Percentiles rank a stretch among this genome's conserved stretches.
Conservation (phyloP, 2,113 vertebrate species). For the Prunella himalayana region DNA sequence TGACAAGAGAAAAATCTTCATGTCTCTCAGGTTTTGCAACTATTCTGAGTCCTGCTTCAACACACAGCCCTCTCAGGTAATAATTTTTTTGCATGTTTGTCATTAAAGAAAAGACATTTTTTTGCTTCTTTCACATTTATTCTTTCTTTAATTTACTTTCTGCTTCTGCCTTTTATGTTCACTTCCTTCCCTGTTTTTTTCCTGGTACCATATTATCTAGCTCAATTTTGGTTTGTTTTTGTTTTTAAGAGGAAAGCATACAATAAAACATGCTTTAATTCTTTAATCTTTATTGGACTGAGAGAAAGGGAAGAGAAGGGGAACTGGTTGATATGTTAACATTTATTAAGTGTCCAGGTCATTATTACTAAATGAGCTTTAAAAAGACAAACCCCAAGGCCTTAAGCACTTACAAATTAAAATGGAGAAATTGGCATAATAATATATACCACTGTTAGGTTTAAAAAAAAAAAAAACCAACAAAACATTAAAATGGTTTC, state of each 20-base stretch:
- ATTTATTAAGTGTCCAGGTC: not conserved
- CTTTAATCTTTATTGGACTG: not conserved
- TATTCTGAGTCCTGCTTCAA: not conserved
- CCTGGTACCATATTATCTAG: not conserved
- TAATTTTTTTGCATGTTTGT: not conserved
- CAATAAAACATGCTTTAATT: not conserved
- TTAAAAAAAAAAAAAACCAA: not conserved
- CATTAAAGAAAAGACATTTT: not conserved
- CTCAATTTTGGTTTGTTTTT: not conserved
- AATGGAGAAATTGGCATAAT: not conserved
- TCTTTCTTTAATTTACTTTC: not conserved
- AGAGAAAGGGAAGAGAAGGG: not conserved
- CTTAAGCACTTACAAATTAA: not conserved
- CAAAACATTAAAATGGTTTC: not conserved
- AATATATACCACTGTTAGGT: not conserved
- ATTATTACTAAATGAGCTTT: not conserved
- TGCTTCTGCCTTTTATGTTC: not conserved
- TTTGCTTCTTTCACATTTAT: not conserved
- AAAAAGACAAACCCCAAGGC: not conserved
- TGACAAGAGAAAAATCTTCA: not conserved
- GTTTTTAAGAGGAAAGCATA: not conserved
- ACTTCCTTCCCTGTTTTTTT: not conserved
- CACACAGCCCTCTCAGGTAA: not conserved
- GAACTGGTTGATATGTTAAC: not conserved
- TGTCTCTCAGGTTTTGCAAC: not conserved